Base-by-base conservation (phyloP, 2,888 invertebrate species). In the Leucania comma region DNA sequence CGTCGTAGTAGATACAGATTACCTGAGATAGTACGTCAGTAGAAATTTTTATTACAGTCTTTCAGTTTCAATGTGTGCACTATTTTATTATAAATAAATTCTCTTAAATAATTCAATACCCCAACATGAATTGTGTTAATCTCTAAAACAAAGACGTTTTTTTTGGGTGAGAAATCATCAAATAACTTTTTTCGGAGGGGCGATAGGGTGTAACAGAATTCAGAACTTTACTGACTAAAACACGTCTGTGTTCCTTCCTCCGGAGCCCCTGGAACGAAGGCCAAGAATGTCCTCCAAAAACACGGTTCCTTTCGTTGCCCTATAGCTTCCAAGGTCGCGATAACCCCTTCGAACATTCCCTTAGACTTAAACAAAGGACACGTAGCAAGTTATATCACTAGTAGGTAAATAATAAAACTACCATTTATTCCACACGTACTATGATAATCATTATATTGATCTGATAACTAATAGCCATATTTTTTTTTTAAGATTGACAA, bases 1-100 rank as follows among this genome's bases (percentile, higher is more conserved):
- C 59, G 26, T 66, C 66, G 59, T 78, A 58, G 61, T 58, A 50
- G 65, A 66, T 78, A 71, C 42, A 50, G 59, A 71, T 71, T 78
- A 77, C 51, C 56, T 56, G 24, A 56, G 53, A 60, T 60, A 32
- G 26, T 75, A 50, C 51, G 72, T 53, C 77, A 67, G 53, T 38
- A 24, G 22, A 51, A 54, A 58, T 42, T 61, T 75, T 57, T 75
- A 61, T 61, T 59, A n/a, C 59, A 53, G 17, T 48, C 32, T 59
- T 53, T 8, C 14, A 22, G 6, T 32, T 58, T 42, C 14, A 22
- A 35, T 24, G 17, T 42, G 26, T 22, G 20, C 29, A 24, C 56
- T 56, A 14, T 3, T 24, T 75, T 66, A 22, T 42, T 46, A n/a
- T 17, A 26, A 50, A 42, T 3, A 48, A 51, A 20, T n/a, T 38